A percentile compares a stretch with the other conserved stretches of the same genome.
phyloP scores from a whole-genome alignment of 2,113 vertebrate species.

The Himantopus leucocephalus region DNA sequence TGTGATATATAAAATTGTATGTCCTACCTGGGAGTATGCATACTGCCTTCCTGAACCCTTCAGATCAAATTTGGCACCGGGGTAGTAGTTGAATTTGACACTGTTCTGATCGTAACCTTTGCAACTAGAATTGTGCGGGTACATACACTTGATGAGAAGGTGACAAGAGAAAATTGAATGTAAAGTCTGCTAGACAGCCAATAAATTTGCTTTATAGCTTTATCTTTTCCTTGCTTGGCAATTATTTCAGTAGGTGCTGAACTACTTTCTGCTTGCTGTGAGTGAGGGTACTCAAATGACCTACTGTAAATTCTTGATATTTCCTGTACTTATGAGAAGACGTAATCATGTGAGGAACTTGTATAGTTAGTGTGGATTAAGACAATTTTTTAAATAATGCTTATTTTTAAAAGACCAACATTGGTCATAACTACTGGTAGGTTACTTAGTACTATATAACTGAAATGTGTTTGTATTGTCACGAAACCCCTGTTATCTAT shows the following conservation, averaged over 20 bases:
- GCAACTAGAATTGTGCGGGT: neutral
- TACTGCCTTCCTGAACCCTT: neutral
- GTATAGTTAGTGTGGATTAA: neutral
- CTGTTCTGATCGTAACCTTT: neutral
- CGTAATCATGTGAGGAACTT: neutral
- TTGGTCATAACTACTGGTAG: neutral
- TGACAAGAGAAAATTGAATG: conserved; percentile 54
- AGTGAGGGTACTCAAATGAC: neutral
- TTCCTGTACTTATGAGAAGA: conserved; percentile 15
- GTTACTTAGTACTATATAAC: neutral
- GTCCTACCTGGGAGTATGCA: neutral
- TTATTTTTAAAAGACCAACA: neutral
- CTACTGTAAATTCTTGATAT: conserved; percentile 43
- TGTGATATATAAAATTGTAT: neutral
- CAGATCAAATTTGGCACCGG: neutral
- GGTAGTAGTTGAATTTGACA: neutral
- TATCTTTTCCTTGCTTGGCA: conserved; percentile 27
- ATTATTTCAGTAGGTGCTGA: conserved; percentile 48
- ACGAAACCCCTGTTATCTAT: neutral
- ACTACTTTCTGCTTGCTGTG: neutral
- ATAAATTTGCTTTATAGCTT: conserved; percentile 55
- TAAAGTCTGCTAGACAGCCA: conserved; percentile 18
- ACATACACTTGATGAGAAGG: neutral
- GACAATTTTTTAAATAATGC: neutral
- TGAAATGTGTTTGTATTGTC: neutral